Percentiles rank a stretch among this genome's conserved stretches.
These are phyloP conservation scores for Salvelinus fontinalis DNA, from an alignment of 2,113 vertebrate species.

Conservation along the genomic window DNA sequence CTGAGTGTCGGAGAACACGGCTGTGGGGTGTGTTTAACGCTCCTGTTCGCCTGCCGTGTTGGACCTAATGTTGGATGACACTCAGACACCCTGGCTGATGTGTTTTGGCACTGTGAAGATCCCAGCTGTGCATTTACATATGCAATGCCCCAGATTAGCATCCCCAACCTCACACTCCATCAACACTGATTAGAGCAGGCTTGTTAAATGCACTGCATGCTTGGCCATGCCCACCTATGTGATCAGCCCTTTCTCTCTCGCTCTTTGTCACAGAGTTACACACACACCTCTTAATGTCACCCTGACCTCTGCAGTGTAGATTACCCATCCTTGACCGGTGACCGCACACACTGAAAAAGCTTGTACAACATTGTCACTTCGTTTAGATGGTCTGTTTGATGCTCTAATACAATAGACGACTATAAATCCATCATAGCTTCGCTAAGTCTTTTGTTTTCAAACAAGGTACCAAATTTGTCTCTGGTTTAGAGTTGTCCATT, in stretches of 20 bases:
- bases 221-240: slow-evolving; percentile 34
- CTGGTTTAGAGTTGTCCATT: too few relatives aligned
- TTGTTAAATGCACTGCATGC: slow-evolving; percentile 39
- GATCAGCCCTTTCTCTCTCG: slow-evolving; percentile 28
- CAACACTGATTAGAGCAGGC: slow-evolving; percentile 80
- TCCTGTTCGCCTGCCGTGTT: slow-evolving; percentile 54
- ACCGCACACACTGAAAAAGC: neutral
- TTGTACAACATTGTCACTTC: too few relatives aligned
- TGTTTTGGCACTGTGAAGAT: slow-evolving; percentile 75
- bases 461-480: too few relatives aligned
- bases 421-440: too few relatives aligned
- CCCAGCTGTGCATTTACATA: slow-evolving; percentile 90
- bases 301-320: neutral
- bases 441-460: too few relatives aligned
- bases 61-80: slow-evolving; percentile 72
- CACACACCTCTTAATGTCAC: neutral
- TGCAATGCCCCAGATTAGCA: slow-evolving; percentile 89
- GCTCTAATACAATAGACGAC: too few relatives aligned
- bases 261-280: slow-evolving; percentile 17
- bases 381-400: too few relatives aligned
- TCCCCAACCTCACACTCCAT: slow-evolving; percentile 79
- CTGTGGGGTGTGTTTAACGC: slow-evolving; percentile 41
- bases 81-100: slow-evolving; percentile 76
- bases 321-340: neutral
- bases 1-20: slow-evolving; percentile 14